Evolutionary conservation across 1,140 invertebrate species (phyloP).

Genomic region (Lucilia sericata): DNA sequence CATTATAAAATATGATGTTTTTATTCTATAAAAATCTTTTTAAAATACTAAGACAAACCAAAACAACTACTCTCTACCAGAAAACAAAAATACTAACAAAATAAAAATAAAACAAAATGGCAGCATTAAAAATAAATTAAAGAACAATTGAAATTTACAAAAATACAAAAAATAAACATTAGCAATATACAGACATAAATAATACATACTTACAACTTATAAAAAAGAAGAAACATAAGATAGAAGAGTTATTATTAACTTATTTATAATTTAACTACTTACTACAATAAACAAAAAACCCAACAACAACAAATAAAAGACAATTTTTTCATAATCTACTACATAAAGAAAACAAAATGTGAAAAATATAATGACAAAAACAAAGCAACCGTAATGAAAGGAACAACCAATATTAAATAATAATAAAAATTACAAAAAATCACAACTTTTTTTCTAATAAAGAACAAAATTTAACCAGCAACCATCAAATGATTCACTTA

Average conservation of each 20-base stretch:
- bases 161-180: neutral
- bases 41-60: neutral
- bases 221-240: neutral
- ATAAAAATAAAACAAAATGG: neutral
- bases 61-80: neutral
- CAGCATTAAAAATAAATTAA: neutral
- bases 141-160: neutral
- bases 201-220: neutral
- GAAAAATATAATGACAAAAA: neutral
- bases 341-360: neutral
- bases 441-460: neutral
- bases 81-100: neutral
- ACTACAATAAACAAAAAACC: neutral
- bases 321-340: neutral
- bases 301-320: slow-evolving; percentile 5
- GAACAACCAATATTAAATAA: neutral
- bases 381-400: neutral
- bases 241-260: neutral
- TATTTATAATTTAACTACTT: slow-evolving; percentile 18
- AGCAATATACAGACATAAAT: neutral
- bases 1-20: neutral
- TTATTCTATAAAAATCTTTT: neutral
- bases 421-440: neutral
- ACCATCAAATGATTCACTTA: neutral
- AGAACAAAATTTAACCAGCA: neutral